Evolutionary conservation across 1,140 invertebrate genomes (phyloP), one percentile per base, ranked within the genome.

Genomic region (Neocloeon triangulifer): DNA sequence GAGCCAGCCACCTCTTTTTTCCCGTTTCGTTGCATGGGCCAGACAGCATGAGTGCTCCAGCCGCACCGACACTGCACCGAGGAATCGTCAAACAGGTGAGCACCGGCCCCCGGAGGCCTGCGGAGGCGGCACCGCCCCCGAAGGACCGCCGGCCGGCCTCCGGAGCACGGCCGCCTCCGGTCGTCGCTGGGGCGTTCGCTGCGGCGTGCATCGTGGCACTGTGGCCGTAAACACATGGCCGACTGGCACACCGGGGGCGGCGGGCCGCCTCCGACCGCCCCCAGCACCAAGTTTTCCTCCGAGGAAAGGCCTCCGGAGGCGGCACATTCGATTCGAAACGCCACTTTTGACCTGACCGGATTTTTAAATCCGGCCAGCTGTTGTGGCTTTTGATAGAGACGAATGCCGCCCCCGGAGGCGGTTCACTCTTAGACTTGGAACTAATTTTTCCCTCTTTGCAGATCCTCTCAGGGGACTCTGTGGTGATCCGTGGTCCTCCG

Each of bases 391-490:
- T n/a, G 28, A 27, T 30, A 30, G 30, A 22, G 32, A 10, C 16
- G n/a, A 17, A 16, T 13, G 17, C 9, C 18, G 10, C n/a, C 17
- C 23, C 18, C 30, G 30, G 21, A 36, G 30, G 28, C 28, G 1
- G 26, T 18, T 13, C 14, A n/a, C n/a, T n/a, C n/a, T n/a, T n/a
- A n/a, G n/a, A n/a, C n/a, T n/a, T n/a, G n/a, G n/a, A n/a, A 34
- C 8, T 30, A 21, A 34, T 30, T 37, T n/a, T 30, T 15, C 17
- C n/a, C 26, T 36, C 42, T 35, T 13, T 31, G n/a, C n/a, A 91
- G 82, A 70, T 89, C 31, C 57, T 85, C 13, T 91, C 84, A 33
- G 86, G 85, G 26, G 86, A 92, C 59, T 73, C 80, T 31, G 62
- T 95, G 22, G 70, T 89, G 23, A 76, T 95, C 38, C 64, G 84